Evolutionary conservation across 2,113 vertebrate species (phyloP).

Genomic region (Desmodus rotundus): DNA sequence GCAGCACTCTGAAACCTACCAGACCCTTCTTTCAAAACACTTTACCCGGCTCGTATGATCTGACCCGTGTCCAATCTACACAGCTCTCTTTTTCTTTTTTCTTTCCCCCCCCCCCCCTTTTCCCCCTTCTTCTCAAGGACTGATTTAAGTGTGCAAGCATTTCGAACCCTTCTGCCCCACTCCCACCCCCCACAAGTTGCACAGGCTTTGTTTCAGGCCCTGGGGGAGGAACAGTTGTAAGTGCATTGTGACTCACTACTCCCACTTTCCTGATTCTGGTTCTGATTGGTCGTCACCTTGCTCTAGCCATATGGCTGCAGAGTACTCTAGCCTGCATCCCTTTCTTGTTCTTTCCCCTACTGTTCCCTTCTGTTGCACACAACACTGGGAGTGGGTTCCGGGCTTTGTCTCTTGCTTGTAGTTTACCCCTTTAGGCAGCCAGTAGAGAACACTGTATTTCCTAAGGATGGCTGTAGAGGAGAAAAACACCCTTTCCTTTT

Average conservation of each 20-base stretch:
- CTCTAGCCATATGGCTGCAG: slow-evolving; percentile 42
- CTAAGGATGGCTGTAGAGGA: slow-evolving; percentile 52
- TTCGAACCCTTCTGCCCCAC: neutral
- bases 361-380: slow-evolving; percentile 34
- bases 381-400: slow-evolving; percentile 1
- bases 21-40: neutral
- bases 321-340: slow-evolving; percentile 21
- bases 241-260: slow-evolving; percentile 54
- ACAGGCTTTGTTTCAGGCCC: slow-evolving; percentile 5
- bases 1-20: slow-evolving; percentile 16
- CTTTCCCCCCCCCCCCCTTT: neutral
- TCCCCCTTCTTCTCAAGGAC: neutral
- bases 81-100: neutral
- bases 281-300: slow-evolving; percentile 43
- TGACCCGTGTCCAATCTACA: slow-evolving; percentile 4
- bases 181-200: neutral
- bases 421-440: slow-evolving; percentile 29
- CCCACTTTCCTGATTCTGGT: slow-evolving; percentile 36
- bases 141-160: slow-evolving; percentile 39
- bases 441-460: slow-evolving; percentile 54
- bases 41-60: neutral
- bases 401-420: slow-evolving; percentile 40
- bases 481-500: slow-evolving; percentile 56
- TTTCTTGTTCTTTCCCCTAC: neutral
- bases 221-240: slow-evolving; percentile 46